phyloP scores from a whole-genome alignment of 2,797 vertebrate species.

The Melanogrammus aeglefinus region DNA sequence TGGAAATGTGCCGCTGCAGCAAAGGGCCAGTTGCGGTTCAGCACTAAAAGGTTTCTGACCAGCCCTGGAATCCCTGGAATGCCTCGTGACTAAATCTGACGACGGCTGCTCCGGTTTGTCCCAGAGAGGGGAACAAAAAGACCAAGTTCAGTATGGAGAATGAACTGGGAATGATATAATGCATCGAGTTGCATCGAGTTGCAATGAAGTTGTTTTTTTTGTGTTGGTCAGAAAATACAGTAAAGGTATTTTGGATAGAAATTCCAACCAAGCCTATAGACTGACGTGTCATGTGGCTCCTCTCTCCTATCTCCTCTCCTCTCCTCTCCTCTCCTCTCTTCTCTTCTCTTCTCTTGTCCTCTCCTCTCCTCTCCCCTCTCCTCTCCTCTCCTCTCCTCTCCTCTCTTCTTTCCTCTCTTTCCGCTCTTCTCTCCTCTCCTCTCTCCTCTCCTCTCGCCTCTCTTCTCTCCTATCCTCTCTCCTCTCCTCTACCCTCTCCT shows the following conservation, averaged over 20 bases:
- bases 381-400: no score
- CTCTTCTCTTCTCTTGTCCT: not conserved
- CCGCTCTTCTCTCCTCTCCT: no score
- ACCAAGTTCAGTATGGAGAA: not conserved
- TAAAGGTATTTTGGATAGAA: no score
- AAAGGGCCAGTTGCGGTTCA: conserved; percentile 50
- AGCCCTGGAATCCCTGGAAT: conserved; percentile 60
- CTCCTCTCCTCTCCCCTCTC: not conserved
- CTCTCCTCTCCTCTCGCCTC: no score
- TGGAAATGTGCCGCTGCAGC: conserved; percentile 40
- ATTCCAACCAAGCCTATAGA: not conserved
- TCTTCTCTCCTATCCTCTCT: not conserved
- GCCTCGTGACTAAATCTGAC: conserved; percentile 44
- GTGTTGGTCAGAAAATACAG: no score
- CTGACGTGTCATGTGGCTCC: no score
- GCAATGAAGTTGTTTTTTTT: no score
- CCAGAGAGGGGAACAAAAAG: conserved; percentile 12
- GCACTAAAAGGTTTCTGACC: conserved; percentile 50
- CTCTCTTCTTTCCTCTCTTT: no score
- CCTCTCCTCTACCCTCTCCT: no score
- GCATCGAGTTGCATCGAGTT: no score
- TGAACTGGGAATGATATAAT: not conserved
- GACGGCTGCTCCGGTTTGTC: conserved; percentile 21
- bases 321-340: no score
- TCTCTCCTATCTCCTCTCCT: not conserved